Percentiles rank a stretch among this genome's conserved stretches.
These are phyloP conservation scores for Catostylus mosaicus DNA, from an alignment of 30 jellyfish, hydroid and myxozoan genomes.

Conservation along the genomic window DNA sequence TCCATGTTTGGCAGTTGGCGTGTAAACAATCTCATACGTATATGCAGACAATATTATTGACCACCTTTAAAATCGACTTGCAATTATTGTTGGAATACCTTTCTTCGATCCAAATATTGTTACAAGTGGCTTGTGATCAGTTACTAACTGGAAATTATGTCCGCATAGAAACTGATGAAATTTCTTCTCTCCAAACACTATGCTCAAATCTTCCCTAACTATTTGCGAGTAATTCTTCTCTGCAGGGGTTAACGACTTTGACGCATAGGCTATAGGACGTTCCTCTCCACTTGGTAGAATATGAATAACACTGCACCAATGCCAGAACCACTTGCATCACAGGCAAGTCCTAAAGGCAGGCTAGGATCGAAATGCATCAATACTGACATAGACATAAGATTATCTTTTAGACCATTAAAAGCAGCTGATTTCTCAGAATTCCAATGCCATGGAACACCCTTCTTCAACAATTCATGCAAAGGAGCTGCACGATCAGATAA, in stretches of 20 bases:
- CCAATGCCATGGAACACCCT: slow-evolving; percentile 68
- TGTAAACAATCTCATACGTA: slow-evolving; percentile 32
- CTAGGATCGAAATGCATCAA: slow-evolving; percentile 68
- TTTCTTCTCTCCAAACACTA: slow-evolving; percentile 49
- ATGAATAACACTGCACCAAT: slow-evolving; percentile 63
- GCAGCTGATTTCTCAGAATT: no score
- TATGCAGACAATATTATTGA: slow-evolving; percentile 48
- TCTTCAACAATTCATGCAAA: slow-evolving; percentile 56
- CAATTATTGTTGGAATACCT: slow-evolving; percentile 65
- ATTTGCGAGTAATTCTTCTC: slow-evolving; percentile 49
- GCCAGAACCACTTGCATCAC: slow-evolving; percentile 70
- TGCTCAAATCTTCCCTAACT: slow-evolving; percentile 48
- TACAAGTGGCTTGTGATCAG: slow-evolving; percentile 70
- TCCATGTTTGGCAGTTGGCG: slow-evolving; percentile 56
- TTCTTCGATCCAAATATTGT: slow-evolving; percentile 63
- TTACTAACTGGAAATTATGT: slow-evolving; percentile 53
- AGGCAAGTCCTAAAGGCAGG: slow-evolving; percentile 70
- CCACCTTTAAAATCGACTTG: slow-evolving; percentile 65
- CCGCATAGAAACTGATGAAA: slow-evolving; percentile 59
- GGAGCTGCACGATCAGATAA: slow-evolving; percentile 78
- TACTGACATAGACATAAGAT: slow-evolving; percentile 66
- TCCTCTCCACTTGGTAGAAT: slow-evolving; percentile 64
- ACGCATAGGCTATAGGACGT: slow-evolving; percentile 59
- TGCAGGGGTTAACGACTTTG: slow-evolving; percentile 48
- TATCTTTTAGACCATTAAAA: slow-evolving; percentile 57